These are phyloP conservation scores for Melanerpes aurifrons DNA, from an alignment of 2,113 vertebrate species.

Conservation along the genomic window DNA sequence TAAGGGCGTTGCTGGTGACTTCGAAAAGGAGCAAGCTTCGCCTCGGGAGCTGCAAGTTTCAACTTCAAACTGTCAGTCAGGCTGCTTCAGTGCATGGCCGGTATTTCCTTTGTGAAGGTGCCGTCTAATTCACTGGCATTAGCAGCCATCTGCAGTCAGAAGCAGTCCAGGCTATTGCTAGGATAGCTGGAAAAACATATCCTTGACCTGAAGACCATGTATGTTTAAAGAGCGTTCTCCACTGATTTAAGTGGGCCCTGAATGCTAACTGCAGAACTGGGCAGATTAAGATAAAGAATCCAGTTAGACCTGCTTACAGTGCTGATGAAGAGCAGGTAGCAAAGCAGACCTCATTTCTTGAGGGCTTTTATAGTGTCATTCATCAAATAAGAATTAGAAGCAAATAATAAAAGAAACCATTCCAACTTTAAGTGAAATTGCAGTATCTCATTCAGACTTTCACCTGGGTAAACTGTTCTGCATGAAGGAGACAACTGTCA, in stretches of 20 bases:
- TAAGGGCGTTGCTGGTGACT: background rate
- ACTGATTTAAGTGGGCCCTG: background rate
- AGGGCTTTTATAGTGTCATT: background rate
- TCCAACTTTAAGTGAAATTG: background rate
- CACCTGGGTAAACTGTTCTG: background rate
- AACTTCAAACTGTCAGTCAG: background rate
- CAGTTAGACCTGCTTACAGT: rapidly evolving
- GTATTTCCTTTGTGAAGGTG: background rate
- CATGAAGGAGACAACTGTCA: background rate
- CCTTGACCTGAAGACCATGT: background rate
- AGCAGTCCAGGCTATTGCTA: background rate
- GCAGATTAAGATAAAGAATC: background rate
- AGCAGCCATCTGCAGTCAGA: background rate
- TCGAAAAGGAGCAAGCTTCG: background rate
- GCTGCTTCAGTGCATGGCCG: background rate
- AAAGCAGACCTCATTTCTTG: background rate
- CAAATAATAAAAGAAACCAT: background rate
- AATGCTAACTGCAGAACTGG: background rate
- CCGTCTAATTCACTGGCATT: background rate
- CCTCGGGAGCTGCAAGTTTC: background rate
- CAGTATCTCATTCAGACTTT: background rate
- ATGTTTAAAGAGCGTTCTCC: background rate
- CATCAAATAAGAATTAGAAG: background rate
- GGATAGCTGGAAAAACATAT: background rate
- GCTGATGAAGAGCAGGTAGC: background rate